These are phyloP conservation scores for Cyanistes caeruleus DNA, from an alignment of 2,113 vertebrate species.

Conservation along the genomic window DNA sequence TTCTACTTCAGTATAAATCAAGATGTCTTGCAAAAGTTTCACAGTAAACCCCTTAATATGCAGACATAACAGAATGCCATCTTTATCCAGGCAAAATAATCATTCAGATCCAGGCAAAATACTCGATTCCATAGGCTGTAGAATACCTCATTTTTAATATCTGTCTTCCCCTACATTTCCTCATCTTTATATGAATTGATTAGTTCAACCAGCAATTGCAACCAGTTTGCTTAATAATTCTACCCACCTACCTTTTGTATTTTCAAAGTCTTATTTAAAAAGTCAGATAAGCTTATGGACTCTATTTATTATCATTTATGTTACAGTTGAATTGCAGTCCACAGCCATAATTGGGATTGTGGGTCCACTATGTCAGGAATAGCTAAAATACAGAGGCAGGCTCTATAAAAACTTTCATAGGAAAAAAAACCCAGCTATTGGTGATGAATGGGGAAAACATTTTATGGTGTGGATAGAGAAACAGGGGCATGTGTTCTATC, in stretches of 20 bases:
- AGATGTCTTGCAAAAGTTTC: background rate
- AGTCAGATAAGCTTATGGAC: background rate
- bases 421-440: background rate
- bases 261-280: background rate
- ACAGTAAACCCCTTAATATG: background rate
- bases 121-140: background rate
- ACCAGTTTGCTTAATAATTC: background rate
- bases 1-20: background rate
- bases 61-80: background rate
- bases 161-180: background rate
- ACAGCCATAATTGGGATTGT: background rate
- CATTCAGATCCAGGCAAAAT: background rate
- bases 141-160: background rate
- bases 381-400: background rate
- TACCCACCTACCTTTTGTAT: background rate
- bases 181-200: background rate
- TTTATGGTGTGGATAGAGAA: conserved; percentile 45
- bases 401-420: background rate
- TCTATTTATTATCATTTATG: background rate
- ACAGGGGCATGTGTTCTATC: conserved; percentile 44
- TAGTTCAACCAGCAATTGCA: background rate
- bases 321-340: background rate
- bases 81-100: background rate
- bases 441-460: conserved; percentile 45
- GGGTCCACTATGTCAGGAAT: background rate